phyloP scores from a whole-genome alignment of 2,797 vertebrate species.

The Semaprochilodus insignis region DNA sequence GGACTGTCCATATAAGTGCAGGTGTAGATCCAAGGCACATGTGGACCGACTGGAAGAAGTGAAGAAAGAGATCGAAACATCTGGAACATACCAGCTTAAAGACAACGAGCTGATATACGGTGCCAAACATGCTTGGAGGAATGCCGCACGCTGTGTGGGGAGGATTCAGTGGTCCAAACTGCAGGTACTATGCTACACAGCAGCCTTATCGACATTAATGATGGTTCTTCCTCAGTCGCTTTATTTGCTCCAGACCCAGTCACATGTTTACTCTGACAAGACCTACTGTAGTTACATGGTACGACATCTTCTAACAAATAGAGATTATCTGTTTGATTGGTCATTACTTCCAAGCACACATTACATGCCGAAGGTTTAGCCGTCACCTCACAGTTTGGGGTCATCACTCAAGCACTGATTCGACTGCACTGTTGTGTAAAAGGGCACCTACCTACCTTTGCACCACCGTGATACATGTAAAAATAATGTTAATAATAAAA shows the following conservation, averaged over 20 bases:
- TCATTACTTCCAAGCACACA: no score
- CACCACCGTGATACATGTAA: not conserved
- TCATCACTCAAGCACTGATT: not conserved
- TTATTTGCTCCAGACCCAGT: not conserved
- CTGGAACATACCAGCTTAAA: slow-evolving; percentile 91
- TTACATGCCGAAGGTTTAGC: no score
- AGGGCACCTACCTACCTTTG: not conserved
- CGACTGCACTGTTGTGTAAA: no score
- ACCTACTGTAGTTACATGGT: no score
- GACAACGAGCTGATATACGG: slow-evolving; percentile 97
- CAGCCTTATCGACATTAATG: not conserved
- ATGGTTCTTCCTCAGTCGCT: not conserved
- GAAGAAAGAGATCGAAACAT: slow-evolving; percentile 90
- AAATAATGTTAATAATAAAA: not conserved
- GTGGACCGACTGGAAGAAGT: slow-evolving; percentile 92
- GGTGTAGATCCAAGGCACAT: slow-evolving; percentile 93
- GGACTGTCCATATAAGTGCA: slow-evolving; percentile 61
- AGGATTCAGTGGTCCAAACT: slow-evolving; percentile 99
- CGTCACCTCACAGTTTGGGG: no score
- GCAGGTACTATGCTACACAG: slow-evolving; percentile 78
- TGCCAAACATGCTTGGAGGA: slow-evolving; percentile 97
- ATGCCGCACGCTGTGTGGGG: slow-evolving; percentile 93
- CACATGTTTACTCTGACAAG: not conserved
- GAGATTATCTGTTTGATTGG: no score
- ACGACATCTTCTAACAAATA: no score